Conservation (phyloP, 2,888 invertebrate genomes). For the Xestia ashworthii region DNA sequence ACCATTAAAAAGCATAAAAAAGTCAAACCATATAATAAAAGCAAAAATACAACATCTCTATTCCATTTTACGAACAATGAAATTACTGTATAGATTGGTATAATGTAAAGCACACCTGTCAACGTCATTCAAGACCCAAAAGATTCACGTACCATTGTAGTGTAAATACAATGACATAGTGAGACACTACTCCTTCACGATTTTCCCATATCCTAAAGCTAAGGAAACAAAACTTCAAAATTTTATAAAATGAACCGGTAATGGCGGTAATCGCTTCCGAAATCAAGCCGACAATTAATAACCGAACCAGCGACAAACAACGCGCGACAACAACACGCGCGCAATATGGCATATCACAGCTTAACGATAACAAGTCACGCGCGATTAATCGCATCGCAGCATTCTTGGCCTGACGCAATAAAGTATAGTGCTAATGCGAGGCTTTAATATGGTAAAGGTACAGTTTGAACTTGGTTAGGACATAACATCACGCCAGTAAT, state of each 20-base stretch:
- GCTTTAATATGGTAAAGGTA: neutral
- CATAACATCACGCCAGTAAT: neutral
- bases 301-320: slow-evolving; percentile 30
- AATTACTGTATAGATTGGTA: too few species aligned
- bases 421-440: neutral
- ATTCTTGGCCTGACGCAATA: slow-evolving; percentile 1
- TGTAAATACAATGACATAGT: neutral
- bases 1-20: too few species aligned
- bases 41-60: too few species aligned
- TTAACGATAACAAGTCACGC: slow-evolving; percentile 30
- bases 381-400: slow-evolving; percentile 19
- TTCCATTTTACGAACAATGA: too few species aligned
- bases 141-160: neutral
- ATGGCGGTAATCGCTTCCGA: slow-evolving; percentile 22
- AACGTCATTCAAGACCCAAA: too few species aligned
- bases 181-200: neutral
- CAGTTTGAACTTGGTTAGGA: neutral
- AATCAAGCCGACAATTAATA: slow-evolving; percentile 17
- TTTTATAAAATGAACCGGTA: slow-evolving; percentile 10
- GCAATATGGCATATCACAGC: slow-evolving; percentile 19
- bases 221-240: slow-evolving; percentile 6
- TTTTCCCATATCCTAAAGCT: slow-evolving; percentile 11
- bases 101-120: too few species aligned
- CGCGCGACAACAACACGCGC: slow-evolving; percentile 12
- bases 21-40: too few species aligned